Evolutionary conservation across 2,888 invertebrate species (phyloP), one percentile per base, ranked within the genome.

Genomic region (Hypolimnas misippus): DNA sequence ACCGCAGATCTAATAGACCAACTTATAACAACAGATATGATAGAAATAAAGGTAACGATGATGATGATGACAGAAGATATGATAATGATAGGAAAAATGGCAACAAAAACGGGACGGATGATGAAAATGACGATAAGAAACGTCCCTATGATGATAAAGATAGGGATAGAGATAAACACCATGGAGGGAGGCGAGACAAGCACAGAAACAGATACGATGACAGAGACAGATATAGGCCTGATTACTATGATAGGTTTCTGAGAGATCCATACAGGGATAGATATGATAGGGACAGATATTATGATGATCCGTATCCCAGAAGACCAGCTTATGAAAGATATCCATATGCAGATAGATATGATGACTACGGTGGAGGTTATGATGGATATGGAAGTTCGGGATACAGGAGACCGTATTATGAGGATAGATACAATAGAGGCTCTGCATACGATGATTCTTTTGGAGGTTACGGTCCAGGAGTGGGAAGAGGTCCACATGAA

Each of bases 401-500:
- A 5, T 82, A 82, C 38, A 80, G 86, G 62, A 76, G 88, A 67
- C 87, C 86, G 1, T 68, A 67, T 6, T 79, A 82, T 57, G 82
- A 81, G 19, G 80, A 80, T 49, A 66, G 79, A 14, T 80, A 77
- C 57, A 78, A 79, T 50, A 74, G 82, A 63, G 76, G 79, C 6
- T 60, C 62, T 53, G 73, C 74, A 44, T 89, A 86, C 66, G 88
- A 84, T 62, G 83, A 88, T 16, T 75, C 72, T 0, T 89, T 85
- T 65, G 90, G 91, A 1, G 91, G 82, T 8, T 82, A 83, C 42
- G 80, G 90, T 2, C 80, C 81, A 0, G 76, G 80, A 4, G 77
- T 75, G 44, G 89, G 87, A 3, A 77, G 86, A 68, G 93, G 93
- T 74, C 87, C 90, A 53, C 92, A 93, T 73, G 92, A 93, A 59